Conservation (phyloP, 2,888 invertebrate species). For the Lysandra coridon region DNA sequence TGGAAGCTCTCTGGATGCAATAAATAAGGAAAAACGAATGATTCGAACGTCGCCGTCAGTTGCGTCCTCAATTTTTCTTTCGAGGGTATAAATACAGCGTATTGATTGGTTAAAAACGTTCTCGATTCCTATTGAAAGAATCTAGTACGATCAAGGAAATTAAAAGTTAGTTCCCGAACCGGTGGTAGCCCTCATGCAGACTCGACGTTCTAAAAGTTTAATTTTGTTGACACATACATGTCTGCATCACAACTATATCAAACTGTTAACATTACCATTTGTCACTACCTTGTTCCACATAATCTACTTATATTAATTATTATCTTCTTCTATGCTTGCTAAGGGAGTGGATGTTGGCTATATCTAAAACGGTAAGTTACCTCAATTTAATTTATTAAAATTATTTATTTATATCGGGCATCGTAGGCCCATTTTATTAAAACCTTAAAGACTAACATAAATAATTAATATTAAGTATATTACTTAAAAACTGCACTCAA, state of each 20-base stretch:
- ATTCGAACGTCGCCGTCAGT: background rate
- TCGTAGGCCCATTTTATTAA: no score
- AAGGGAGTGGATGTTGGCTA: slow-evolving; percentile 90
- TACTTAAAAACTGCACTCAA: no score
- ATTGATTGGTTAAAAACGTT: background rate
- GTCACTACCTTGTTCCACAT: background rate
- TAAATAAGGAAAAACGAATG: slow-evolving; percentile 19
- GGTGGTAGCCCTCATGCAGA: no score
- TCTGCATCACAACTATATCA: background rate
- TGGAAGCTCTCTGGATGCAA: slow-evolving; percentile 33
- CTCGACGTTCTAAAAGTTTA: no score
- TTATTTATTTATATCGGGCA: no score
- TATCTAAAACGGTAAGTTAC: slow-evolving; percentile 87
- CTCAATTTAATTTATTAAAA: background rate
- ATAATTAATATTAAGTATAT: no score
- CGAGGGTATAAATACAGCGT: background rate
- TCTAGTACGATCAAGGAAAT: background rate
- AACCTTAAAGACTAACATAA: no score
- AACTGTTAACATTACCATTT: background rate
- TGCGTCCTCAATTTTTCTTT: background rate
- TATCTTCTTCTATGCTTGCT: slow-evolving; percentile 54
- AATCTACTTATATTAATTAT: background rate
- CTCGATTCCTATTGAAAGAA: background rate
- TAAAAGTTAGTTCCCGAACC: background rate
- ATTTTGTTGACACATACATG: background rate